Base-by-base conservation (phyloP, 2,113 vertebrate species). In the Coracopsis vasa region DNA sequence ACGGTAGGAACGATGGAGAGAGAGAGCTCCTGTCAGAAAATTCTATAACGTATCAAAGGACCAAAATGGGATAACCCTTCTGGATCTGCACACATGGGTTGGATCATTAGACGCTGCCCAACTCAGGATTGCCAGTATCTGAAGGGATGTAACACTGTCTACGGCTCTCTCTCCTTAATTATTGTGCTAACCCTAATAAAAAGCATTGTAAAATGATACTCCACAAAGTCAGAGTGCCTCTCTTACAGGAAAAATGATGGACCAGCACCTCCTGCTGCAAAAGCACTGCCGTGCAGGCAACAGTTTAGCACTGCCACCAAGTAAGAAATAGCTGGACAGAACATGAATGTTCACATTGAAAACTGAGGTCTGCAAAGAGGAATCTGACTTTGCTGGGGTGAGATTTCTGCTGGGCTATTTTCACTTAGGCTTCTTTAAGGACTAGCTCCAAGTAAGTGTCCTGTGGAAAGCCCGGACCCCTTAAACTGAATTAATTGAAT, bases 221-320 rank as follows among this genome's bases (percentile, higher is more conserved):
- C 23, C 2, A 7, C 20, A 5, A 18, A 51, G 47, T 6, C 2
- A 0, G 20, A 67, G 15, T 15, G 58, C 16, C 17, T 54, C 50
- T 64, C 69, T 72, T 19, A 21, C 13, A 39, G 44, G 39, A 16
- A 90, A 64, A 7, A 33, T 0, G 16, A 87, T 21, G 13, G 70
- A 82, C 47, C 80, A 94, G 84, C 90, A 82, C 65, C 87, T 93
- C 88, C 65, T 93, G 78, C 56, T 90, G 94, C 78, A 82, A 67
- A 91, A 71, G 35, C 61, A 58, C 42, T 2, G 5, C 45, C 0
- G 1, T 29, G 39, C 66, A 88, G 75, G 23, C 54, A 60, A 16
- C 31, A 73, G 11, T 66, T 81, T 71, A 24, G 6, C 23, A 8
- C 41, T 39, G 10, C 8, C 44, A 62, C 15, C 7, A 18, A 71